Evolutionary conservation across 2,888 invertebrate genomes (phyloP), one percentile per base, ranked within the genome.

Genomic region (Agyllia agylla): DNA sequence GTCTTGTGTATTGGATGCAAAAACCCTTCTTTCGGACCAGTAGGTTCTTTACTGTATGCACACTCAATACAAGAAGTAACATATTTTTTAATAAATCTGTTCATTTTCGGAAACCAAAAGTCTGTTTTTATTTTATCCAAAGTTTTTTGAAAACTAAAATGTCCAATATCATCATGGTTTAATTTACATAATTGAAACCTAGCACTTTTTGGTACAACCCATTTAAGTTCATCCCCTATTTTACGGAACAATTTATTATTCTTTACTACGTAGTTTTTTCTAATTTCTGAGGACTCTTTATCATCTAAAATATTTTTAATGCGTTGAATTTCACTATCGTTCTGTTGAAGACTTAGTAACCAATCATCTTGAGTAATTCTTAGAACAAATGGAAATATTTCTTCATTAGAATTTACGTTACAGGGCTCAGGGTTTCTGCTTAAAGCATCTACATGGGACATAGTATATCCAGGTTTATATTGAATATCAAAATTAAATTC

Each of bases 111-210:
- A 24, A 82, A 82, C 82, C 82, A 82, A 30, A 49, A 82, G 1
- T 82, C 77, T 35, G 70, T 83, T 1, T 73, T 73, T 38, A 83
- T 83, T 70, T 83, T 83, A 2, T 70, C 35, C 30, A 83, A 13
- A 8, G 83, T 83, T 30, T 83, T 83, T 17, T 88, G 84, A 15
- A 89, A 49, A 17, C 84, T 87, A 70, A 92, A 94, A 88, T 95
- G 95, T 17, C 95, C 95, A 13, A 92, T 87, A 6, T 94, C 92
- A 86, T 95, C 94, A 82, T 95, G 94, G 57, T 89, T 90, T 9
- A 79, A 24, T 84, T 87, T 64, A 5, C 93, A 87, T n/a, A 95
- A 87, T 84, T 94, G 93, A 92, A 88, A 94, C 31, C 92, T 30
- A n/a, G 89, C 89, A n/a, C 31, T 70, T 73, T 93, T 92, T 17